Evolutionary conservation across 2,797 vertebrate genomes (phyloP).

Genomic region (Trematomus bernacchii): DNA sequence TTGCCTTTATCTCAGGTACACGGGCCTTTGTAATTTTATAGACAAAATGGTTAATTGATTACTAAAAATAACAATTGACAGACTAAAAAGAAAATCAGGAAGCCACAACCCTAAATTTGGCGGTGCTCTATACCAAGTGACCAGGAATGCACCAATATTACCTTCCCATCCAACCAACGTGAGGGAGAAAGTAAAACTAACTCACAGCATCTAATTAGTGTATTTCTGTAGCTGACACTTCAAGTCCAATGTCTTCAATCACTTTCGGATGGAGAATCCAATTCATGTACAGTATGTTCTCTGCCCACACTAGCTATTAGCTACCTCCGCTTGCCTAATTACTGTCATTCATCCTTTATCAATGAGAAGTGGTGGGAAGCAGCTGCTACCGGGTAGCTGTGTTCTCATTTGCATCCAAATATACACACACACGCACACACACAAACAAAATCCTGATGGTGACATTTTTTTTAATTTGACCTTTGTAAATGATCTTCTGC

Average conservation of each 20-base stretch:
- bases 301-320: conserved; percentile 77
- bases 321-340: conserved; percentile 81
- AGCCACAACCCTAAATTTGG: not conserved
- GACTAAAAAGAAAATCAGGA: not conserved
- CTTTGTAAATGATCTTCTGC: conserved; percentile 40
- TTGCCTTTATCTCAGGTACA: not conserved
- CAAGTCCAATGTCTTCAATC: conserved; percentile 75
- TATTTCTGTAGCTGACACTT: conserved; percentile 79
- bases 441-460: conserved; percentile 4
- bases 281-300: conserved; percentile 76
- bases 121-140: not conserved
- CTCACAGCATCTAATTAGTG: conserved; percentile 73
- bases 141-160: conserved; percentile 37
- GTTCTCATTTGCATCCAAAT: conserved; percentile 60
- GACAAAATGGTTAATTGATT: not conserved
- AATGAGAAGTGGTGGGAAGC: conserved; percentile 73
- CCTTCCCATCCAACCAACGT: conserved; percentile 30
- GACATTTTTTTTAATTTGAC: conserved; percentile 33
- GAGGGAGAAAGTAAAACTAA: conserved; percentile 53
- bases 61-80: not conserved
- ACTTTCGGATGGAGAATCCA: conserved; percentile 69
- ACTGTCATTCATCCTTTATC: conserved; percentile 84
- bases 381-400: conserved; percentile 61
- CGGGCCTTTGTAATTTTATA: not conserved
- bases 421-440: conserved; percentile 21